Evolutionary conservation across 2,113 vertebrate genomes (phyloP).

Genomic region (Cygnus atratus): DNA sequence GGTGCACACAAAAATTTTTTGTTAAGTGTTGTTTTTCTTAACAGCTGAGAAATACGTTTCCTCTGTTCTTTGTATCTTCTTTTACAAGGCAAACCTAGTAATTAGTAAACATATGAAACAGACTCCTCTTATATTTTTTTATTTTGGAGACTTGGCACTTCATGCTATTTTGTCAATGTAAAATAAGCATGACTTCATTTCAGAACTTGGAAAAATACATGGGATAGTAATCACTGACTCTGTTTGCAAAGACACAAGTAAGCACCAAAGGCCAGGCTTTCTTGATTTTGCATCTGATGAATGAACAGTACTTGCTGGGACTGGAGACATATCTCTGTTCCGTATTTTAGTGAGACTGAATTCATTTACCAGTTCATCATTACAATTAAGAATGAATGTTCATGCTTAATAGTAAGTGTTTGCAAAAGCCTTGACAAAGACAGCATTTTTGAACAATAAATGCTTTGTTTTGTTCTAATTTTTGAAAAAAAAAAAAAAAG

Average conservation of each 20-base stretch:
- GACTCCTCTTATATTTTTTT: conserved; percentile 43
- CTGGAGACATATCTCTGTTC: background rate
- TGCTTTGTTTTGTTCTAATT: background rate
- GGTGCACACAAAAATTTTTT: background rate
- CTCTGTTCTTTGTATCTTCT: background rate
- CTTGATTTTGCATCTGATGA: background rate
- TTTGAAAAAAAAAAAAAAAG: background rate
- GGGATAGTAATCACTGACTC: background rate
- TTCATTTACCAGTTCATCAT: background rate
- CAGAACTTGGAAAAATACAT: background rate
- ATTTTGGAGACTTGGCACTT: conserved; percentile 13
- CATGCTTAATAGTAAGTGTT: background rate
- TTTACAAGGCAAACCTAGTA: conserved; percentile 22
- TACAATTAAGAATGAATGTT: background rate
- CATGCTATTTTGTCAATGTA: background rate
- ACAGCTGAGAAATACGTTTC: background rate
- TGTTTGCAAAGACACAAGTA: background rate
- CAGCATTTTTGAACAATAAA: background rate
- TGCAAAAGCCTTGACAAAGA: background rate
- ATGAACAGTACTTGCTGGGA: background rate
- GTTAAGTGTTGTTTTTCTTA: conserved; percentile 58
- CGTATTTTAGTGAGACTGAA: background rate
- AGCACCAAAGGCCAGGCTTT: background rate
- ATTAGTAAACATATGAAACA: conserved; percentile 48
- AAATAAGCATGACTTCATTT: background rate